phyloP scores from a whole-genome alignment of 2,888 invertebrate species.

The Podotricha telesiphe region DNA sequence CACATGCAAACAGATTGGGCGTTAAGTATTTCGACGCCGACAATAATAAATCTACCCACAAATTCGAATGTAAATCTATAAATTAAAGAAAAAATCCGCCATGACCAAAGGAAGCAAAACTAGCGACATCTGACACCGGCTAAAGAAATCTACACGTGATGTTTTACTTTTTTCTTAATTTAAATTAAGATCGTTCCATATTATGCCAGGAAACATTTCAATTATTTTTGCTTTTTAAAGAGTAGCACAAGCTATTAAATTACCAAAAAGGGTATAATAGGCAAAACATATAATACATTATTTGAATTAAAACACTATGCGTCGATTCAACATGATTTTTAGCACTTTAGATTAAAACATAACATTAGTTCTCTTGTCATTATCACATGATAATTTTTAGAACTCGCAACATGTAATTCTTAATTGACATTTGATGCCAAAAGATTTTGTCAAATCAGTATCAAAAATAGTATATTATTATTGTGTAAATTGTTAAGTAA shows the following conservation, averaged over 20 bases:
- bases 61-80: conserved; percentile 71
- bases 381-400: conserved; percentile 5
- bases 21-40: conserved; percentile 71
- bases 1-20: conserved; percentile 65
- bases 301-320: not conserved
- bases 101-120: conserved; percentile 75
- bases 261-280: not conserved
- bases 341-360: not conserved
- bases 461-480: conserved; percentile 36
- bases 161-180: conserved; percentile 61
- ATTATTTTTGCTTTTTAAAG: not conserved
- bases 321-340: not conserved
- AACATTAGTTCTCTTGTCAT: conserved; percentile 6
- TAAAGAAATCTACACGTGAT: conserved; percentile 74
- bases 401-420: conserved; percentile 36
- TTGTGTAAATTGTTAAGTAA: conserved; percentile 33
- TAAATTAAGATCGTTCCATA: conserved; percentile 67
- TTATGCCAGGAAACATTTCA: conserved; percentile 58
- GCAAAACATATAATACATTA: not conserved
- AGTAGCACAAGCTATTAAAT: not conserved
- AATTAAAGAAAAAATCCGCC: conserved; percentile 80
- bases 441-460: conserved; percentile 46
- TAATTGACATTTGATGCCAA: conserved; percentile 46
- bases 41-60: conserved; percentile 79
- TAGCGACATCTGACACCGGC: conserved; percentile 75